A percentile compares a stretch with the other conserved stretches of the same genome.
Conservation (phyloP, 2,797 vertebrate genomes). For the Pyrrhura leucotis region DNA sequence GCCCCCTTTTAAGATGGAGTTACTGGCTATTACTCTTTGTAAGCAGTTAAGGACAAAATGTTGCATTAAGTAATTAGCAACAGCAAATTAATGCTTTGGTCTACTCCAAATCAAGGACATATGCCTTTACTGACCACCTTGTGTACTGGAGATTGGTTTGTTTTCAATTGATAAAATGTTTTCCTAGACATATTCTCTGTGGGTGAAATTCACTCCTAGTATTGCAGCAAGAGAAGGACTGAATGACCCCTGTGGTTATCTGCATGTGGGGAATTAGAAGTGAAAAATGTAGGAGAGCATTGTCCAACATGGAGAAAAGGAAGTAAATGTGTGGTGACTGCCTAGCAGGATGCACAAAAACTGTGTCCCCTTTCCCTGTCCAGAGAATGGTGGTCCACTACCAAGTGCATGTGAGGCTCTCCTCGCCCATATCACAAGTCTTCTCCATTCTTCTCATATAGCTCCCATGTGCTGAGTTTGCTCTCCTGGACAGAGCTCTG, state of each 20-base stretch:
- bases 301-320: neutral
- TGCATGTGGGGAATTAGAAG: fast-evolving
- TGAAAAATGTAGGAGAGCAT: neutral
- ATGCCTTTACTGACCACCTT: neutral
- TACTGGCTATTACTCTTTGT: neutral
- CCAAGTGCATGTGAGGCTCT: no score
- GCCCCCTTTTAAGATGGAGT: slow-evolving; percentile 38
- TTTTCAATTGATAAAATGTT: neutral
- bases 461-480: neutral
- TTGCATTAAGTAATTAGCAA: slow-evolving; percentile 24
- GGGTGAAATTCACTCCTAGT: neutral
- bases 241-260: neutral
- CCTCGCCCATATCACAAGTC: fast-evolving
- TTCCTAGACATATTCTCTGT: neutral
- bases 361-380: neutral
- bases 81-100: slow-evolving; percentile 2
- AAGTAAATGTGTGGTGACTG: neutral
- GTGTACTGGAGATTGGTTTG: neutral
- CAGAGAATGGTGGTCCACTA: neutral
- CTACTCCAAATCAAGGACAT: neutral
- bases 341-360: neutral
- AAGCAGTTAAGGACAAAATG: slow-evolving; percentile 20
- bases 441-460: neutral
- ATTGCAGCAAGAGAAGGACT: neutral
- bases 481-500: neutral